Base-by-base conservation (phyloP, 2,797 vertebrate species). In the Siniperca undulata region DNA sequence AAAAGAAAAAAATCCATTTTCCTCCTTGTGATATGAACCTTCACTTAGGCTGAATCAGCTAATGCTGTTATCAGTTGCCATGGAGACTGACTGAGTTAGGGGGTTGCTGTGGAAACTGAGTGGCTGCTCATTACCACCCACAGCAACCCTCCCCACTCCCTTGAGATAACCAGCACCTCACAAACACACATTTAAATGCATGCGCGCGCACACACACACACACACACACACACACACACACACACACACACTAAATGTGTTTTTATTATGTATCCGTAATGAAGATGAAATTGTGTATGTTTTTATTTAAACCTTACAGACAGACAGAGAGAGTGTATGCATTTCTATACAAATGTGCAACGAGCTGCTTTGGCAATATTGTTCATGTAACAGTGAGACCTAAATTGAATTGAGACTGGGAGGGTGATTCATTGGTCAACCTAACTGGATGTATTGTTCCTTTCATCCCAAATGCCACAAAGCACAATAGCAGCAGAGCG, bases 71-170 rank as follows among this genome's bases (percentile, higher is more conserved):
- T 94, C 92, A 86, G 95, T 96, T 90, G 87, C 95, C 92, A 96
- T 96, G 93, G 96, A 95, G 94, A 96, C 95, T 94, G 95, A 94
- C 93, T 74, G 94, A 94, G 94, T 94, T 87, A 77, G 86, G 78
- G 48, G 77, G 95, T 96, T 95, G 94, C 95, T 92, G 84, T 95
- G 95, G 96, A 90, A 95, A 96, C 96, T 84, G 91, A 89, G 88
- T 70, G 74, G 88, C 91, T 86, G 86, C 92, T 93, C 89, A 90
- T 91, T 81, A 86, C 91, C 92, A 86, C 95, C 93, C 92, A 86
- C 91, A 85, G 94, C 94, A 91, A 77, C 91, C 87, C 85, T 85
- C 91, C 89, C 82, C 86, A 77, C 86, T 87, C 59, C 77, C 74
- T 58, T 34, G 71, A 89, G 82, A 82, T 78, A 70, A 77, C 66